These are phyloP conservation scores for Pachydiplax longipennis DNA, from an alignment of 2,888 invertebrate species.

Conservation along the genomic window DNA sequence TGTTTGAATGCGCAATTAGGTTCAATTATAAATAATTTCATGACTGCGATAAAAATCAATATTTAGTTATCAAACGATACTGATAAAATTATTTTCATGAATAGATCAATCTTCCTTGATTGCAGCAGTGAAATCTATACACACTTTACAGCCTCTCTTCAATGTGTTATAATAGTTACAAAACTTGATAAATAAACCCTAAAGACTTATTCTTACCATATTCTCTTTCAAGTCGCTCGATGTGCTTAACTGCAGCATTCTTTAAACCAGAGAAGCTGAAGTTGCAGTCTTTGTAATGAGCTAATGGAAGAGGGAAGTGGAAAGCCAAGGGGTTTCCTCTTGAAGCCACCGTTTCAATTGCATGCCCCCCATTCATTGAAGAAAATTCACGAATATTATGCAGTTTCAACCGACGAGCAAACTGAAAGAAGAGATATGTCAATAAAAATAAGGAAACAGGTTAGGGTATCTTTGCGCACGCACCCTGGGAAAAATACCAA, in stretches of 20 bases:
- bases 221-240: conserved; percentile 67
- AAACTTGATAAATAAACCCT: too few relatives aligned
- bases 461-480: too few relatives aligned
- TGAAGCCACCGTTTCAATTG: conserved; percentile 82
- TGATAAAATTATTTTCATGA: too few relatives aligned
- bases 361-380: conserved; percentile 81
- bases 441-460: not conserved
- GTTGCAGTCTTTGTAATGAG: conserved; percentile 77
- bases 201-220: conserved; percentile 57
- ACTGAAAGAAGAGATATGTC: conserved; percentile 59
- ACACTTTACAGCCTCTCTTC: too few relatives aligned
- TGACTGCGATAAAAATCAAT: too few relatives aligned
- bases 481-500: too few relatives aligned
- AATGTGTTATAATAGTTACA: too few relatives aligned
- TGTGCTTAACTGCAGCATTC: conserved; percentile 66
- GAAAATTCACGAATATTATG: conserved; percentile 77
- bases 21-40: too few relatives aligned
- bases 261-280: conserved; percentile 91
- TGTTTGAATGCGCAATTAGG: too few relatives aligned
- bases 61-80: too few relatives aligned
- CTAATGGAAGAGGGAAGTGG: conserved; percentile 72
- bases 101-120: too few relatives aligned
- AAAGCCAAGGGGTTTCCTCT: conserved; percentile 70
- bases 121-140: too few relatives aligned
- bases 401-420: conserved; percentile 83